Conservation (phyloP, 2,797 vertebrate species). For the Macroramphosus scolopax region DNA sequence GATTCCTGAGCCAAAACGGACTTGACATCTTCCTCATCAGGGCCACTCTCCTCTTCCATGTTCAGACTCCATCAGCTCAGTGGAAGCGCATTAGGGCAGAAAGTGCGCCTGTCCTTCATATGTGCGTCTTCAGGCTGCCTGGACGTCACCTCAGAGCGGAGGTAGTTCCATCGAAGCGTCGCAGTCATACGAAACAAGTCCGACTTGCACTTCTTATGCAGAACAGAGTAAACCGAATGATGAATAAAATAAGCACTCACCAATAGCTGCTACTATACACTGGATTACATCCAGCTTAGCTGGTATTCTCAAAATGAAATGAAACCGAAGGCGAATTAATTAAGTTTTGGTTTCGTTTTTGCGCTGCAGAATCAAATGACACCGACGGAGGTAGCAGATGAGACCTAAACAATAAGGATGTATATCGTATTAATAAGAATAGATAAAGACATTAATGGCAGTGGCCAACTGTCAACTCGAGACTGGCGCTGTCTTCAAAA, state of each 20-base stretch:
- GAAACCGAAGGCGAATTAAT: conserved; percentile 2
- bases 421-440: too few relatives aligned
- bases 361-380: neutral
- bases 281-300: neutral
- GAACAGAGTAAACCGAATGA: neutral
- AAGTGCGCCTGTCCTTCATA: too few relatives aligned
- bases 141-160: too few relatives aligned
- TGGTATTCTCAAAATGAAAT: conserved; percentile 30
- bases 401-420: too few relatives aligned
- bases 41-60: conserved; percentile 62
- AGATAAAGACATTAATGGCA: too few relatives aligned
- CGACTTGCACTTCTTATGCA: too few relatives aligned
- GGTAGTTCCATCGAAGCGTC: neutral
- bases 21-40: conserved; percentile 38
- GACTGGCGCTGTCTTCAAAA: too few relatives aligned
- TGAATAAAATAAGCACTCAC: conserved; percentile 41
- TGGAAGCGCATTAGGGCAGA: neutral
- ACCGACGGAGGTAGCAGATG: too few relatives aligned
- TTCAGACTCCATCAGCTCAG: conserved; percentile 63
- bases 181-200: too few relatives aligned
- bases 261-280: conserved; percentile 1
- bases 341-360: conserved; percentile 55
- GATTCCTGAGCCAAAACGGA: conserved; percentile 56
- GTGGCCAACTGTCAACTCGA: too few relatives aligned
- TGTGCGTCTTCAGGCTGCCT: too few relatives aligned